Evolutionary conservation across 2,113 vertebrate genomes (phyloP), one percentile per base, ranked within the genome.

Genomic region (Centropus bengalensis): DNA sequence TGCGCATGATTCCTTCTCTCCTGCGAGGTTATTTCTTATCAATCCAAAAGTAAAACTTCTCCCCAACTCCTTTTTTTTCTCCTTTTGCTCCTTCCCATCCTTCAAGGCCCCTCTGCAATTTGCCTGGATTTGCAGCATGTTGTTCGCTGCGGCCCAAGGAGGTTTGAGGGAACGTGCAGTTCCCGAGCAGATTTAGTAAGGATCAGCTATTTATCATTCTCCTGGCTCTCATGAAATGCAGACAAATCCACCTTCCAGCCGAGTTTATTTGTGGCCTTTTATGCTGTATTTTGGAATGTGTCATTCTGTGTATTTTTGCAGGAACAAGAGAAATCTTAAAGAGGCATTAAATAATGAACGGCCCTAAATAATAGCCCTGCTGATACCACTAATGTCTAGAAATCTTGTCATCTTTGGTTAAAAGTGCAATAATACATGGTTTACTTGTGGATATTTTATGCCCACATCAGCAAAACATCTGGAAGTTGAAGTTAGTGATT

Each of bases 91-190:
- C 75, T 49, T 60, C 45, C 52, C 45, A 33, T 59, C 56, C 33
- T 68, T 80, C 56, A 33, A 71, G 56, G 40, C n/a, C 45, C 33
- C 52, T 7, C 12, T 24, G 24, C 18, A 20, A 23, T 63, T 45
- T 63, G 28, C 27, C 24, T 62, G 87, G 63, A 18, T 76, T 56
- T 42, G 22, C 36, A 83, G 74, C 28, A 10, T 8, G n/a, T 49
- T 11, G 26, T 26, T 54, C 52, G 0, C 27, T 2, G 10, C 1
- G 1, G 30, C 16, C 71, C 32, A 2, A 18, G 52, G 56, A 28
- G 74, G 45, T 9, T 19, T 6, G 52, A 55, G 23, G 2, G 33
- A 70, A 20, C 0, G 14, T 7, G 56, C 12, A 28, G 40, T 27
- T 68, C 76, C 56, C 6, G 51, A 71, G 78, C 62, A 66, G 77